These are phyloP conservation scores for Anolis sagrei DNA, from an alignment of 2,113 vertebrate genomes.

Conservation along the genomic window DNA sequence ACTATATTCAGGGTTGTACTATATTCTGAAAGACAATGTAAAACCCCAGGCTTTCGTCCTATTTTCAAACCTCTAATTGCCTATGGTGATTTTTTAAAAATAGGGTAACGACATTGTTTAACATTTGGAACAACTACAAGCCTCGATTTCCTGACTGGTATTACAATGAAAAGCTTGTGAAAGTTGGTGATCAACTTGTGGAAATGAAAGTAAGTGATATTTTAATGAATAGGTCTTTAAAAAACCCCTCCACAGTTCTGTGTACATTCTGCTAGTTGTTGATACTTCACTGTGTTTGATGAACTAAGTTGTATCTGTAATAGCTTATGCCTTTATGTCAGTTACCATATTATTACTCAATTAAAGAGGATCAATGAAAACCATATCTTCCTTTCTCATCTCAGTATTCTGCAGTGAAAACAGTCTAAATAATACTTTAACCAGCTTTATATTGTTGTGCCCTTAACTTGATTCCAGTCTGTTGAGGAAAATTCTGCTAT, in stretches of 20 bases:
- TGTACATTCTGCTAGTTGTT: neutral
- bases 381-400: too few relatives aligned
- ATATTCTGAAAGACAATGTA: neutral
- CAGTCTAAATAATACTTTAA: too few relatives aligned
- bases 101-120: slow-evolving; percentile 85
- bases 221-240: neutral
- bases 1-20: too few relatives aligned
- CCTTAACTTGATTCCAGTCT: too few relatives aligned
- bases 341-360: too few relatives aligned
- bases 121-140: slow-evolving; percentile 90
- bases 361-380: too few relatives aligned
- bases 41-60: neutral
- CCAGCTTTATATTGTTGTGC: too few relatives aligned
- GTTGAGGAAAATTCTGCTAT: too few relatives aligned
- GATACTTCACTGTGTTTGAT: neutral
- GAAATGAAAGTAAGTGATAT: slow-evolving; percentile 83
- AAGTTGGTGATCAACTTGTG: slow-evolving; percentile 86
- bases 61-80: slow-evolving; percentile 60
- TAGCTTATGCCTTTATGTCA: neutral
- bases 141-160: slow-evolving; percentile 83
- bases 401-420: too few relatives aligned
- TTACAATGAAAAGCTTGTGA: slow-evolving; percentile 86
- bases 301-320: neutral
- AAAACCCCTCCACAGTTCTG: slow-evolving; percentile 4
- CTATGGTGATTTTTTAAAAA: slow-evolving; percentile 45